phyloP scores from a whole-genome alignment of 2,888 invertebrate genomes.

The Muschampia plurimacula region DNA sequence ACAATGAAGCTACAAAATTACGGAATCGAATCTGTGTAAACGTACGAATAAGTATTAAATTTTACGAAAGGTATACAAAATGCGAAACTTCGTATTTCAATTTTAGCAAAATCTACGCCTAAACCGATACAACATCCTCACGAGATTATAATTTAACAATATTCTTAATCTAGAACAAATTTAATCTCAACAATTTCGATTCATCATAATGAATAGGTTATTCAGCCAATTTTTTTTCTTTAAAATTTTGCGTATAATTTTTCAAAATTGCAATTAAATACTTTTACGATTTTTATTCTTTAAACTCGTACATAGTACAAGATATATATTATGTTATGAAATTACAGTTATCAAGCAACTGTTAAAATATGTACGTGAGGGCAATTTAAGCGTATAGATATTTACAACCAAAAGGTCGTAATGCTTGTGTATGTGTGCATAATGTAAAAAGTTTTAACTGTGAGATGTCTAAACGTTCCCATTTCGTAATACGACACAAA shows the following conservation, averaged over 20 bases:
- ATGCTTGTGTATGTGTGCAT: conserved; percentile 16
- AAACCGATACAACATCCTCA: conserved; percentile 37
- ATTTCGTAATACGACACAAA: conserved; percentile 17
- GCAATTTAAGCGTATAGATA: conserved; percentile 29
- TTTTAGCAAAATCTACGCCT: conserved; percentile 57
- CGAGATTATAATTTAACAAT: conserved; percentile 31
- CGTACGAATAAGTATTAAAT: conserved; percentile 6
- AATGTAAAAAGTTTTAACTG: not conserved
- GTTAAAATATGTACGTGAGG: not conserved
- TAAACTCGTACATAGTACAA: not conserved
- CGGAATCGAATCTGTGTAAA: not conserved
- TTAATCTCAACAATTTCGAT: conserved; percentile 41
- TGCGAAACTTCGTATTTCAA: conserved; percentile 47
- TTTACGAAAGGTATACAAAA: conserved; percentile 41
- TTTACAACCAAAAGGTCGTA: conserved; percentile 29
- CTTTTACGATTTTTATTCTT: not conserved
- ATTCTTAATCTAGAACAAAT: conserved; percentile 40
- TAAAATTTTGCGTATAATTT: not conserved
- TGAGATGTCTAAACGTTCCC: conserved; percentile 22
- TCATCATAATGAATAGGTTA: conserved; percentile 42
- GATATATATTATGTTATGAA: not conserved
- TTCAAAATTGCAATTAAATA: too few species aligned
- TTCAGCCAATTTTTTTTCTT: conserved; percentile 36
- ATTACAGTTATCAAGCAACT: not conserved
- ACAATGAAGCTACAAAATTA: not conserved